These are phyloP conservation scores for Cyprinodon brontotheroides DNA, from an alignment of 2,113 vertebrate genomes.

Conservation along the genomic window DNA sequence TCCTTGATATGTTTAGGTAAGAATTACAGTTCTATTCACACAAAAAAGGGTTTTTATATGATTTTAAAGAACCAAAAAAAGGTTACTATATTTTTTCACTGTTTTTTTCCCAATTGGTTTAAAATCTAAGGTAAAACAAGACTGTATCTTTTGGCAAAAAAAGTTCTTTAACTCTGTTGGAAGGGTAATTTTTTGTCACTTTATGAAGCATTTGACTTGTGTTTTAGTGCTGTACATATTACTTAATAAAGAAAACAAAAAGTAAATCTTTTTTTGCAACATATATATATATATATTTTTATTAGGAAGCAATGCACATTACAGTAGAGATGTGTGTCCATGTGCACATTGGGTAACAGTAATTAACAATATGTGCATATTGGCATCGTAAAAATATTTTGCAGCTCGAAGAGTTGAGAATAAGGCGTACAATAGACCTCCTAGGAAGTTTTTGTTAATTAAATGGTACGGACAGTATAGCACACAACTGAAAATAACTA, in stretches of 20 bases:
- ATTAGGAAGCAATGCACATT: no score
- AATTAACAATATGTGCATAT: no score
- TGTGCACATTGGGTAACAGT: no score
- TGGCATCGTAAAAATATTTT: no score
- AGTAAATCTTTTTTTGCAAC: background rate
- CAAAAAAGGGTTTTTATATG: background rate
- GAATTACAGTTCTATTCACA: slow-evolving; percentile 1
- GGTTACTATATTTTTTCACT: no score
- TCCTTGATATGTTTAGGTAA: slow-evolving; percentile 68
- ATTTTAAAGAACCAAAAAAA: background rate
- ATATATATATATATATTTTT: background rate
- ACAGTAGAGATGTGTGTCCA: no score
- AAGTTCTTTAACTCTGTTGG: background rate
- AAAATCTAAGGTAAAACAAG: background rate
- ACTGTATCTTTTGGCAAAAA: background rate
- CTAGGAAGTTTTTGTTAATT: no score
- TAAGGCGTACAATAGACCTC: no score
- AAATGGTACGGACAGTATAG: no score
- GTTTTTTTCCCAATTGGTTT: background rate
- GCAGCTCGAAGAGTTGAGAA: no score
- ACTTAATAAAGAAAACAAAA: background rate
- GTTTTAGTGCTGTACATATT: background rate
- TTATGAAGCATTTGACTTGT: background rate
- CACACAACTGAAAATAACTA: no score
- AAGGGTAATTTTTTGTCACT: background rate